Base-by-base conservation (phyloP, 2,888 invertebrate species). In the Drosophila nr. fundita region DNA sequence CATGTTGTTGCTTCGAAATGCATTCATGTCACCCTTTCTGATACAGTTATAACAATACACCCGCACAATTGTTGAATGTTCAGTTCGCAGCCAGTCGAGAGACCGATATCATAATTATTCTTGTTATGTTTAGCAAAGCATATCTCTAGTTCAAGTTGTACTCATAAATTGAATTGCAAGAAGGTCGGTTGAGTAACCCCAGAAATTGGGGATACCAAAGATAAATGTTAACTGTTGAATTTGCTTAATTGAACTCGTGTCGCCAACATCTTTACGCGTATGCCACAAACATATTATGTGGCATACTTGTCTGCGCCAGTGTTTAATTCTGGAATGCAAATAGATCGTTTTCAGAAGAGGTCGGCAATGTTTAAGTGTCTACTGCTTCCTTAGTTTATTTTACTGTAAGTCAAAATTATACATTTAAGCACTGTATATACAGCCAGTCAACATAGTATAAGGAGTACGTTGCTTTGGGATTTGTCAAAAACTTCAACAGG, bases 291-390 rank as follows among this genome's bases (percentile, higher is more conserved):
- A n/a, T 5, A 24, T 30, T 32, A 6, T 40, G 29, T 55, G 10
- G 57, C 57, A 68, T 69, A 69, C 70, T 68, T 32, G 55, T 69
- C 0, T 7, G 69, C 13, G 48, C 0, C 27, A 13, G 18, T 8
- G n/a, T 30, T 68, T n/a, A 66, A 53, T 49, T 4, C 15, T 13
- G 53, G 15, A 18, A 24, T 24, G 24, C 24, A 24, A 52, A 32
- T 1, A 21, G 15, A 10, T 21, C 15, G 21, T 30, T 21, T 52
- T 30, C 11, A 11, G 7, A 6, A 11, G 18, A n/a, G 54, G 5
- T 34, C 1, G 21, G 1, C 2, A 2, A 21, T 21, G 32, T 34
- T 21, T 21, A 13, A 6, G 13, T 21, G 13, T 2, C 18, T 38
- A 18, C 38, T 18, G 38, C 10, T n/a, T 11, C 6, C 40, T 11